A percentile compares a stretch with the other conserved stretches of the same genome.
Evolutionary conservation across 2,797 vertebrate species (phyloP).

Genomic region (Peromyscus melanophrys): DNA sequence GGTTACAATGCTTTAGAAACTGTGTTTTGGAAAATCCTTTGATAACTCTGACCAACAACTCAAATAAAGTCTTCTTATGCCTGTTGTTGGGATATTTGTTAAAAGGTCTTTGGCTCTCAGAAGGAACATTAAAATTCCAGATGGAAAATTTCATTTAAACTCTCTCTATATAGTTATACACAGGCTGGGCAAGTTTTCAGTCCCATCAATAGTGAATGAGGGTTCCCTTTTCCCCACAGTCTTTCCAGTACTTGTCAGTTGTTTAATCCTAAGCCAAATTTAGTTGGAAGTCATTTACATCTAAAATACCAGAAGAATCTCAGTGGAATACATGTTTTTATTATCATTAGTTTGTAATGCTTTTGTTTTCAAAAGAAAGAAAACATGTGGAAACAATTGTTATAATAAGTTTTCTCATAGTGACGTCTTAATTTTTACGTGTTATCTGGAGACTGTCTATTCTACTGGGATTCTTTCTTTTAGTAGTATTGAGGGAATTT

Average conservation of each 20-base stretch:
- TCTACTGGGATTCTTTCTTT: constrained; percentile 9
- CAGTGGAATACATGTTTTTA: not conserved
- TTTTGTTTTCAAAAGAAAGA: constrained; percentile 9
- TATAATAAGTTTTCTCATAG: not conserved
- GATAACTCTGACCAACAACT: not conserved
- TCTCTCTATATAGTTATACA: not conserved
- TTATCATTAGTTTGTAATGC: not conserved
- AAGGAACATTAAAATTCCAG: not conserved
- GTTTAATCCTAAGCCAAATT: not conserved
- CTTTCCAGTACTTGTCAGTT: not conserved
- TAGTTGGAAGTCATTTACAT: not conserved
- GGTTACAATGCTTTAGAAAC: not conserved
- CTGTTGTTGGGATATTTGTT: not conserved
- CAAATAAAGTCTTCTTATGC: not conserved
- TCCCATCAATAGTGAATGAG: not conserved
- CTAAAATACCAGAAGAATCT: not conserved
- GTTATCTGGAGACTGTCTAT: not conserved
- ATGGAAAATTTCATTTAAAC: not conserved
- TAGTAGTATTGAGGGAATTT: not conserved
- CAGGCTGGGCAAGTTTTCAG: not conserved
- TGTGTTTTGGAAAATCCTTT: not conserved
- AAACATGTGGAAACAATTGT: not conserved
- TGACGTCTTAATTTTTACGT: not conserved
- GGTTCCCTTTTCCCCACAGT: not conserved
- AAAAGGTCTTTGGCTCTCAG: not conserved